Conservation (phyloP, 2,113 vertebrate species). For the Dascyllus trimaculatus region DNA sequence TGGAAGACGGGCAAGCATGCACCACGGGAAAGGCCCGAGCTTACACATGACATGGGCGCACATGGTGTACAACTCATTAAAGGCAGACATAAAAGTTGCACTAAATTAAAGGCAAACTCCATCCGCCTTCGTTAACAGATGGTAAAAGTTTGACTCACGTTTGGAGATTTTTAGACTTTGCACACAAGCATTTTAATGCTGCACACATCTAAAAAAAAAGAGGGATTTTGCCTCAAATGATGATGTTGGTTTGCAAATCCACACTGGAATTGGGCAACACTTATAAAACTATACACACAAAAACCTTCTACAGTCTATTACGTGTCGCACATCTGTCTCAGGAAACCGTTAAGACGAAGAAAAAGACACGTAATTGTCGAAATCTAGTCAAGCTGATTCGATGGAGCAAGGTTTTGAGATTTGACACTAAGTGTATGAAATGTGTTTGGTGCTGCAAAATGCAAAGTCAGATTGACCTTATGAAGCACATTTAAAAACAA, state of each 20-base stretch:
- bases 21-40: conserved; percentile 55
- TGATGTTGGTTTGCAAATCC: neutral
- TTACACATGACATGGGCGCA: conserved; percentile 67
- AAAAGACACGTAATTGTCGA: no score
- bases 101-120: conserved; percentile 77
- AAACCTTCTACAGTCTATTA: no score
- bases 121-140: conserved; percentile 75
- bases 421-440: no score
- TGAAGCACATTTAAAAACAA: no score
- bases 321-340: no score
- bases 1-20: conserved; percentile 72
- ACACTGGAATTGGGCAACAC: no score
- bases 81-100: conserved; percentile 74
- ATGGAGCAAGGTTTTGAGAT: no score
- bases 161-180: conserved; percentile 51
- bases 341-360: no score
- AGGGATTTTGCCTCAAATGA: conserved; percentile 5
- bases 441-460: no score
- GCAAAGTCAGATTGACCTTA: no score
- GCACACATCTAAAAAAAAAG: conserved; percentile 27
- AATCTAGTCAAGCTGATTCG: no score
- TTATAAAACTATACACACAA: no score
- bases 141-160: conserved; percentile 73
- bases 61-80: conserved; percentile 77
- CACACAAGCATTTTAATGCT: conserved; percentile 21